These are phyloP conservation scores for Nematostella vectensis DNA, from an alignment of 92 coral and sea anemone genomes.

Conservation along the genomic window DNA sequence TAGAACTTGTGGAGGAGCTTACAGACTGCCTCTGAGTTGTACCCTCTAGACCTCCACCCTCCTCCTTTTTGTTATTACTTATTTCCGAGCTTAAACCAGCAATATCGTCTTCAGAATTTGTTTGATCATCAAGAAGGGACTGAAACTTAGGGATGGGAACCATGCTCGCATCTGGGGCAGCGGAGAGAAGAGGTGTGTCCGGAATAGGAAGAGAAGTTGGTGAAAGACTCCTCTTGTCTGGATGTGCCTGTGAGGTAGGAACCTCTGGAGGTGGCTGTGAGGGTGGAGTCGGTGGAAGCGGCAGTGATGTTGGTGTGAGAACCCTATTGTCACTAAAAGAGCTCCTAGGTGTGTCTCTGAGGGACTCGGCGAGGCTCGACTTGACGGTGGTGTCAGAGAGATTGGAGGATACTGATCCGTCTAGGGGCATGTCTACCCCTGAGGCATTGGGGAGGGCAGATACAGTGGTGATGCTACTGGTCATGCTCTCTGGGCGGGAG, in stretches of 20 bases:
- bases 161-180: slow-evolving; percentile 38
- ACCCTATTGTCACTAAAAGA: slow-evolving; percentile 34
- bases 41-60: no score
- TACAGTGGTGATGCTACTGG: slow-evolving; percentile 77
- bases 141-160: slow-evolving; percentile 49
- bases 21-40: no score
- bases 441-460: slow-evolving; percentile 60
- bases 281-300: slow-evolving; percentile 64
- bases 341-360: slow-evolving; percentile 39
- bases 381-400: slow-evolving; percentile 73
- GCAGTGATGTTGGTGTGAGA: slow-evolving; percentile 71
- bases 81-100: no score
- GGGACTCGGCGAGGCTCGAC: slow-evolving; percentile 38
- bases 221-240: not conserved
- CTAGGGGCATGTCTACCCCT: slow-evolving; percentile 42
- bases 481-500: slow-evolving; percentile 44
- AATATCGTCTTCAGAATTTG: no score
- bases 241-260: slow-evolving; percentile 2
- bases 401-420: slow-evolving; percentile 66
- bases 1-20: no score
- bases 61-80: no score
- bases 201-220: slow-evolving; percentile 46
- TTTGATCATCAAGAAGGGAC: no score
- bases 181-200: slow-evolving; percentile 12
- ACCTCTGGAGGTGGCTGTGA: no score